phyloP scores from a whole-genome alignment of 2,888 invertebrate species.

The Tipula lateralis region DNA sequence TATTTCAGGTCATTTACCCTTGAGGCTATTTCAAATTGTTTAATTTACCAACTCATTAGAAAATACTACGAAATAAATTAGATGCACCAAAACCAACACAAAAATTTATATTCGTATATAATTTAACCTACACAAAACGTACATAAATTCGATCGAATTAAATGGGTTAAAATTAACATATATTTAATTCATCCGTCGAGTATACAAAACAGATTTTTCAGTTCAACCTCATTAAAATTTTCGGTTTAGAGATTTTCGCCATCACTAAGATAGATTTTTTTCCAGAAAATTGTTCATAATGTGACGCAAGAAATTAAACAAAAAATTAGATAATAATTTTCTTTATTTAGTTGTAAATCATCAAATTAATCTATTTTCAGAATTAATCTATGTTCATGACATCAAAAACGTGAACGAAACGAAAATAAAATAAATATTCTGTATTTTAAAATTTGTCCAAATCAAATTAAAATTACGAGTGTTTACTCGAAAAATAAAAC shows the following conservation, averaged over 20 bases:
- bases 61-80: too few species aligned
- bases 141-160: not conserved
- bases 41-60: too few species aligned
- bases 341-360: not conserved
- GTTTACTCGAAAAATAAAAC: not conserved
- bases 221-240: not conserved
- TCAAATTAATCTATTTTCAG: not conserved
- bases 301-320: not conserved
- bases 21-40: too few species aligned
- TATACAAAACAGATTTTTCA: not conserved
- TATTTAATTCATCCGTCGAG: not conserved
- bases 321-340: not conserved
- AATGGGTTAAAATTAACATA: slow-evolving; percentile 14
- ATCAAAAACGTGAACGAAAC: not conserved
- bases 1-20: too few species aligned
- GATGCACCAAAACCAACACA: too few species aligned
- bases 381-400: not conserved
- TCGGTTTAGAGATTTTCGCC: not conserved
- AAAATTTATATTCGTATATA: too few species aligned
- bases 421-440: not conserved
- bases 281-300: not conserved
- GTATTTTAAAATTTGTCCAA: not conserved
- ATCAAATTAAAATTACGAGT: not conserved
- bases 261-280: not conserved
- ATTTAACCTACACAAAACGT: not conserved